Evolutionary conservation across 2,797 vertebrate species (phyloP), one percentile per base, ranked within the genome.

Genomic region (Anolis apletophallus): DNA sequence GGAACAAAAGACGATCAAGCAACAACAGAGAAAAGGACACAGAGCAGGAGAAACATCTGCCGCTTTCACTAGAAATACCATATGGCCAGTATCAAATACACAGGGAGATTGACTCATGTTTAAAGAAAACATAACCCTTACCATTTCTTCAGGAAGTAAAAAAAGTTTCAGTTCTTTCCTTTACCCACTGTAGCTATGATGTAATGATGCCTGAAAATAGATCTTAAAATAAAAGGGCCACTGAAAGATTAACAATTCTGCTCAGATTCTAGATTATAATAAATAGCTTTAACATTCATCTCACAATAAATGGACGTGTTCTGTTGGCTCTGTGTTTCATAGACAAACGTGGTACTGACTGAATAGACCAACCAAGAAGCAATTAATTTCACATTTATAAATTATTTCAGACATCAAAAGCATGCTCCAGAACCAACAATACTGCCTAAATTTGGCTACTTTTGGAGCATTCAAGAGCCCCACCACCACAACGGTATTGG

Each of bases 41-140:
- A 81, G 81, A 87, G 84, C 6, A 59, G 67, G 68, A 88, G 69
- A 54, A 96, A 93, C 90, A 96, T 94, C 91, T 95, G 91, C 88
- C 92, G 10, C 87, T 92, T 95, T 92, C 90, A 89, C 86, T 75
- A 92, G 79, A 83, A 94, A 94, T 74, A 89, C 89, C 91, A 95
- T 90, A 91, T 93, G 94, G 90, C 85, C 81, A 67, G 50, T 89
- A 93, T 89, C 88, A 88, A 83, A 89, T 84, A 91, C 71, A 91
- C 59, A 82, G 34, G 71, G 61, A 91, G 32, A 9, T 79, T 57
- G 34, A 91, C 78, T 93, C 72, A 89, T 90, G 87, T 91, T 92
- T 89, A 93, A 89, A 90, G 79, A 55, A 87, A 54, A 87, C 50
- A 19, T 1, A 40, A 79, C 34, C 64, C 55, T 36, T 55, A 78